A percentile compares a stretch with the other conserved stretches of the same genome.
Conservation (phyloP, 2,888 invertebrate genomes). For the Ichneumon xanthorius region DNA sequence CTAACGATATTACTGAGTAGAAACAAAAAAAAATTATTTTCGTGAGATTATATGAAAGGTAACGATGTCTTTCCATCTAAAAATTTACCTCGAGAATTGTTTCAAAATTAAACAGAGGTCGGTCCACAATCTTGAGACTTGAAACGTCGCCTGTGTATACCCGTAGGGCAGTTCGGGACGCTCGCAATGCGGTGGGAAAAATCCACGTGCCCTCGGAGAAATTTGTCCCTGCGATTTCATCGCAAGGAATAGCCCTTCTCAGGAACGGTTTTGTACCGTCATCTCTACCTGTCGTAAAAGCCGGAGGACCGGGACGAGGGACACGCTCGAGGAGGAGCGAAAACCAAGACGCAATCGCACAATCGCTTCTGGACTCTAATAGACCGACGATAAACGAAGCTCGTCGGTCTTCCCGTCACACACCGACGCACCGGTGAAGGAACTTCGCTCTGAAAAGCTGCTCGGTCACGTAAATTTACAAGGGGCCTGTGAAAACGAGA, state of each 20-base stretch:
- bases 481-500: conserved; percentile 10
- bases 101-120: background rate
- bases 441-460: conserved; percentile 66
- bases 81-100: background rate
- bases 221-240: conserved; percentile 28
- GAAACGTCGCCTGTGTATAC: background rate
- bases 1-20: background rate
- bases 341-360: conserved; percentile 19
- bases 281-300: conserved; percentile 62
- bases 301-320: conserved; percentile 28
- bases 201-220: conserved; percentile 25
- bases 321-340: conserved; percentile 46
- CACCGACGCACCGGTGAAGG: conserved; percentile 54
- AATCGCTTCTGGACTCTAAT: conserved; percentile 50
- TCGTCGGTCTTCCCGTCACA: conserved; percentile 56
- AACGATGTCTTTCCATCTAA: background rate
- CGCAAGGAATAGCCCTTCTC: conserved; percentile 29
- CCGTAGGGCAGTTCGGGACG: background rate
- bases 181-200: conserved; percentile 25
- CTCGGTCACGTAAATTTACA: conserved; percentile 52
- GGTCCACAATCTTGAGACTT: background rate
- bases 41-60: background rate
- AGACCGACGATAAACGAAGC: conserved; percentile 46
- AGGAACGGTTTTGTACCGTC: conserved; percentile 28
- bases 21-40: background rate